A percentile compares a stretch with the other conserved stretches of the same genome.
These are phyloP conservation scores for Sinonovacula constricta DNA, from an alignment of 1,140 invertebrate genomes.

Conservation along the genomic window DNA sequence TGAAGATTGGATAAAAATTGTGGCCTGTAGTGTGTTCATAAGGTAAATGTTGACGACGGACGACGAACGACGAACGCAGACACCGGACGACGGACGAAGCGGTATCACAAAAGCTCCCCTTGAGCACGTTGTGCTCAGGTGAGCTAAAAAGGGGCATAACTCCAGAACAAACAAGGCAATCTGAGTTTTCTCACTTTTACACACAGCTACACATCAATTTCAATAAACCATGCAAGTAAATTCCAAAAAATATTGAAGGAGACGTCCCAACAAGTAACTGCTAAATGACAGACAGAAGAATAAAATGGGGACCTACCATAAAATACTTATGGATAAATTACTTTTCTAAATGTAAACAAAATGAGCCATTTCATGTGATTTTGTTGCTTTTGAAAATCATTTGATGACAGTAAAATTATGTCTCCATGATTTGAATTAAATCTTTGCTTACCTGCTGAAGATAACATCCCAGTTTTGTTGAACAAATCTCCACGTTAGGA, in stretches of 20 bases:
- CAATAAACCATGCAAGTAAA: background rate
- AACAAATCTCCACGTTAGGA: constrained; percentile 38
- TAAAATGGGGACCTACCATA: background rate
- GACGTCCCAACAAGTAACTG: too few species aligned
- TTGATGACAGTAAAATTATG: background rate
- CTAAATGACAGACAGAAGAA: too few species aligned
- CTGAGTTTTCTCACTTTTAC: too few species aligned
- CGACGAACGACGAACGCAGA: too few species aligned
- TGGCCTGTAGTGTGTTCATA: too few species aligned
- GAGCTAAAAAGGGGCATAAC: background rate
- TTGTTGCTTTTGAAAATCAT: background rate
- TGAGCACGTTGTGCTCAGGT: background rate
- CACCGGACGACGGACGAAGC: too few species aligned
- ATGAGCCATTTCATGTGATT: background rate
- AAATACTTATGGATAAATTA: background rate
- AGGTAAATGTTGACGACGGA: too few species aligned
- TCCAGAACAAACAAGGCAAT: background rate
- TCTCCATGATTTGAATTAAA: background rate
- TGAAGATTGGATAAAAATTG: too few species aligned
- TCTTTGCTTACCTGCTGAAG: constrained; percentile 14
- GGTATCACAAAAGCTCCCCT: too few species aligned
- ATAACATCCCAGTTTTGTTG: constrained; percentile 33
- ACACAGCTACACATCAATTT: background rate
- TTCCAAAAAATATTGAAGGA: too few species aligned
- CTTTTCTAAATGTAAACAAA: background rate